phyloP scores from a whole-genome alignment of 2,113 vertebrate genomes.

The Halichoeres trimaculatus region DNA sequence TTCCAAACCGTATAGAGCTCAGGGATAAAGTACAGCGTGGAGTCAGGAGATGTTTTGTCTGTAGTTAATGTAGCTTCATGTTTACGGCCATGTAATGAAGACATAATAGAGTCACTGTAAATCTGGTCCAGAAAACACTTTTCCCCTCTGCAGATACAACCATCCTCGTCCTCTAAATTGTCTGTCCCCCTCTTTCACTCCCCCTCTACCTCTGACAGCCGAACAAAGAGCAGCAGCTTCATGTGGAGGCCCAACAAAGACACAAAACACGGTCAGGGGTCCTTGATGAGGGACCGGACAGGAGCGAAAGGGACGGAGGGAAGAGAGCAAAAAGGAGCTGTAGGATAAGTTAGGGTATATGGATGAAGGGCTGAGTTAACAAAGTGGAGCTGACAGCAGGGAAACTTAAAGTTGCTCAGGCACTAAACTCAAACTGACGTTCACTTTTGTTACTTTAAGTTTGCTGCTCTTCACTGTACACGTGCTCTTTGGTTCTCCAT shows the following conservation, averaged over 20 bases:
- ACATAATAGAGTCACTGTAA: constrained; percentile 42
- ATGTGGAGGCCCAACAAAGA: constrained; percentile 69
- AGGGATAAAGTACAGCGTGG: neutral
- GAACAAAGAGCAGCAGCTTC: constrained; percentile 70
- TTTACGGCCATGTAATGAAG: constrained; percentile 45
- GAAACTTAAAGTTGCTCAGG: constrained; percentile 27
- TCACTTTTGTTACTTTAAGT: constrained; percentile 22
- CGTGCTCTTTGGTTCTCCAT: neutral
- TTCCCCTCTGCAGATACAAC: constrained; percentile 25
- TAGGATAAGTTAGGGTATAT: constrained; percentile 52
- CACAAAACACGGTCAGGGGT: constrained; percentile 68
- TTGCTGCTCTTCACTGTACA: neutral
- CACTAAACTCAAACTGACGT: constrained; percentile 27
- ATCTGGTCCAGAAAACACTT: constrained; percentile 31
- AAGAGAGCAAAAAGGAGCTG: constrained; percentile 25
- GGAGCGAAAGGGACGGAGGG: constrained; percentile 27
- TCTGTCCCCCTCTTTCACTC: constrained; percentile 35
- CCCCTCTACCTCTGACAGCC: constrained; percentile 67
- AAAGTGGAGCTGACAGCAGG: constrained; percentile 46
- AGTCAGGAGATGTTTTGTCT: neutral
- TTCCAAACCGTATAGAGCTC: neutral
- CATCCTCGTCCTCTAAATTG: constrained; percentile 32
- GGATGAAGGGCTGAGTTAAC: constrained; percentile 24
- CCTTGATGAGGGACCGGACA: constrained; percentile 43
- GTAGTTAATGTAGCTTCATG: constrained; percentile 6